A percentile compares a stretch with the other conserved stretches of the same genome.
Conservation (phyloP, 2,888 invertebrate species). For the Mimumesa dahlbomi region DNA sequence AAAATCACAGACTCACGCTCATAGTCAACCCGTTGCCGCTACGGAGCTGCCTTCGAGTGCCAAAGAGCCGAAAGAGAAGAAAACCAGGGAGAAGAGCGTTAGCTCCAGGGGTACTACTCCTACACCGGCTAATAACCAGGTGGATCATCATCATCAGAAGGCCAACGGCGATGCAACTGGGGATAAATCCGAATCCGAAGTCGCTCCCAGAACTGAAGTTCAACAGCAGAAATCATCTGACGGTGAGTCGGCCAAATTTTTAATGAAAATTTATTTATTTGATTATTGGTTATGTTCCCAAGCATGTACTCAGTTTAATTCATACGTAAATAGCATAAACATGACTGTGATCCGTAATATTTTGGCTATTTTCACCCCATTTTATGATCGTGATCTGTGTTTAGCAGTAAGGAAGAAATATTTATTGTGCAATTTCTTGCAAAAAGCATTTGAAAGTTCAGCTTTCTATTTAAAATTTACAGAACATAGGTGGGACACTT, state of each 20-base stretch:
- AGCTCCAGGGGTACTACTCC: conserved; percentile 65
- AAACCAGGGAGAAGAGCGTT: conserved; percentile 68
- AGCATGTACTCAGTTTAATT: too few species aligned
- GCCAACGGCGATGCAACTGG: conserved; percentile 71
- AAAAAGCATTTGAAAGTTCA: too few species aligned
- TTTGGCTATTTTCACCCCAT: too few species aligned
- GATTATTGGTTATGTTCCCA: too few species aligned
- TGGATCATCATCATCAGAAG: conserved; percentile 63
- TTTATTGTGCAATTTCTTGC: too few species aligned
- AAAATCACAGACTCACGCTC: conserved; percentile 66
- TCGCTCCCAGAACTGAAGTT: conserved; percentile 62
- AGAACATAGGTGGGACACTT: too few species aligned
- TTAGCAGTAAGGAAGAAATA: too few species aligned
- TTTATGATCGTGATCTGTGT: too few species aligned
- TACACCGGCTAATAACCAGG: conserved; percentile 64
- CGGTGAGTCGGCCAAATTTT: too few species aligned
- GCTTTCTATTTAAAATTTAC: too few species aligned
- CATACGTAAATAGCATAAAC: too few species aligned
- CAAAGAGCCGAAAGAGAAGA: conserved; percentile 70
- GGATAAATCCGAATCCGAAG: conserved; percentile 70
- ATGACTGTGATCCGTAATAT: too few species aligned
- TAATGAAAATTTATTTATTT: neutral
- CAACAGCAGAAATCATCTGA: conserved; percentile 68
- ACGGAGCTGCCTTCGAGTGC: conserved; percentile 57
- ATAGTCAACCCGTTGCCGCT: conserved; percentile 35